These are phyloP conservation scores for Chaetophractus vellerosus DNA, from an alignment of 2,797 vertebrate species.

Conservation along the genomic window DNA sequence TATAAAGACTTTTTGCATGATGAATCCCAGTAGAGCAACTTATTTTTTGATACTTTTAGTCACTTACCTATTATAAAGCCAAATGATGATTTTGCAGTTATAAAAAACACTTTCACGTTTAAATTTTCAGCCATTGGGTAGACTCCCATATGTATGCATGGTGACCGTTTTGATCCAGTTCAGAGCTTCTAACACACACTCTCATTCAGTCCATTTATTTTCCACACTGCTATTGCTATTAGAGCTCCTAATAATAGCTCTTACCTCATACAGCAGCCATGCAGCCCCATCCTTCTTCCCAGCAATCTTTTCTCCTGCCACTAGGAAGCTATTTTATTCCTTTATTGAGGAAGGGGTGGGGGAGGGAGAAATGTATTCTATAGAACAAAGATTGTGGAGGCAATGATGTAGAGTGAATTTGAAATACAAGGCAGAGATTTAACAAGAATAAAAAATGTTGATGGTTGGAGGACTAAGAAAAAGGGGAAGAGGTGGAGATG, in stretches of 20 bases:
- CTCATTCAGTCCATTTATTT: neutral
- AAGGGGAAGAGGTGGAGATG: neutral
- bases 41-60: constrained; percentile 41
- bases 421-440: constrained; percentile 39
- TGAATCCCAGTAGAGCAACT: neutral
- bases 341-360: constrained; percentile 22
- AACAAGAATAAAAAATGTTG: neutral
- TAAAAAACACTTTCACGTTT: neutral
- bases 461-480: neutral
- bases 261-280: neutral
- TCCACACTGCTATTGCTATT: neutral
- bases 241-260: neutral
- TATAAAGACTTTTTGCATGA: neutral
- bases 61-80: neutral
- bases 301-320: neutral
- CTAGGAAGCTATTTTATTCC: neutral
- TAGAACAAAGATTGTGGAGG: constrained; percentile 9
- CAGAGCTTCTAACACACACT: neutral
- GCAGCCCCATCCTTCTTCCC: neutral
- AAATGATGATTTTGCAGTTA: constrained; percentile 1
- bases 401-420: neutral
- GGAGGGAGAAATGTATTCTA: neutral
- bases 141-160: neutral
- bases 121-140: neutral
- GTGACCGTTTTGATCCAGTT: neutral